Conservation (phyloP, 2,113 vertebrate genomes). For the Microcebus jonahi region DNA sequence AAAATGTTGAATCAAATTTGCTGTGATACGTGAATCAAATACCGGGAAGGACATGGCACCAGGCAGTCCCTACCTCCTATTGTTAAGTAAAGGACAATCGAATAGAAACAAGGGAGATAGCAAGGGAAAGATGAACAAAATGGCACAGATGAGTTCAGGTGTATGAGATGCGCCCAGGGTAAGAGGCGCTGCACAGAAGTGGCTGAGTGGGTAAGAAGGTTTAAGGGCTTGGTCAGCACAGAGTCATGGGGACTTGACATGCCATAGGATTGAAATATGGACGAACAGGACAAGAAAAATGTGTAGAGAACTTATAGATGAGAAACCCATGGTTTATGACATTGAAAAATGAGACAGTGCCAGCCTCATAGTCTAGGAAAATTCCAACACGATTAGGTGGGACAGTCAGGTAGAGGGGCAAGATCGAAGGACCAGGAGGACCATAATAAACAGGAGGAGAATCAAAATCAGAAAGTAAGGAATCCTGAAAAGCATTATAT, state of each 20-base stretch:
- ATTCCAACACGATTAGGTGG: neutral
- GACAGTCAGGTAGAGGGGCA: neutral
- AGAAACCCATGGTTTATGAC: neutral
- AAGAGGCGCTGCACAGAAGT: neutral
- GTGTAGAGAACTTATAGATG: conserved; percentile 1
- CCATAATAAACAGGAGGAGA: fast-evolving
- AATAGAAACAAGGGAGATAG: neutral
- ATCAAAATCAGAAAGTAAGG: too few species aligned
- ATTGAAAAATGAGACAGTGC: neutral
- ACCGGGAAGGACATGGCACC: neutral
- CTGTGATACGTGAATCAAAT: neutral
- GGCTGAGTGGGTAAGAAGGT: neutral
- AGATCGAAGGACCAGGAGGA: fast-evolving
- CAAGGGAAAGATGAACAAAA: neutral
- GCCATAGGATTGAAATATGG: conserved; percentile 13
- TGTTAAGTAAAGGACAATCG: neutral
- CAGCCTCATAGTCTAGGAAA: neutral
- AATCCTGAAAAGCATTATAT: neutral
- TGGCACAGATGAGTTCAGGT: neutral
- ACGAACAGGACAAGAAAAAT: fast-evolving
- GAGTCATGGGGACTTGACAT: neutral
- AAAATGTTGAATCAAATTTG: neutral
- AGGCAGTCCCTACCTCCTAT: neutral
- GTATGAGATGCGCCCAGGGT: too few species aligned
- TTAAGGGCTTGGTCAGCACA: neutral